phyloP scores from a whole-genome alignment of 1,140 invertebrate genomes.

The Heliconius himera region DNA sequence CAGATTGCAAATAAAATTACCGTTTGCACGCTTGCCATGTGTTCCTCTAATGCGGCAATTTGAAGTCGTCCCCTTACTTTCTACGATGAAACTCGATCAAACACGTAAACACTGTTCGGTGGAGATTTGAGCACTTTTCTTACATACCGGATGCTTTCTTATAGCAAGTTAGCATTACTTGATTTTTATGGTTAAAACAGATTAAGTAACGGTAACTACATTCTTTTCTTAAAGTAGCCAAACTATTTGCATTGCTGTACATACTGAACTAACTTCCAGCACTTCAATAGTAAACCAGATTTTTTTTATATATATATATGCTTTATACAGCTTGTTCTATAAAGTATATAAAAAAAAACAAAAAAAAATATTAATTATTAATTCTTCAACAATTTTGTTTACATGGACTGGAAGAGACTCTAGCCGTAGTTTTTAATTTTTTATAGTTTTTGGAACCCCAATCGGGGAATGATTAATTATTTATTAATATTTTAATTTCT shows the following conservation, averaged over 20 bases:
- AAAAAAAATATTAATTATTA: too few relatives aligned
- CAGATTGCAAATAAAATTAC: conserved; percentile 42
- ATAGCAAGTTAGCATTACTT: conserved; percentile 18
- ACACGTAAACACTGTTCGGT: conserved; percentile 11
- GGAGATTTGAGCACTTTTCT: conserved; percentile 28
- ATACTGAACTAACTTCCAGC: neutral
- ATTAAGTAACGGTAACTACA: conserved; percentile 23
- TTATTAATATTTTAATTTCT: too few relatives aligned
- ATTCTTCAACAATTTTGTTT: too few relatives aligned
- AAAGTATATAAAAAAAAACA: too few relatives aligned
- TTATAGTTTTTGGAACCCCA: too few relatives aligned
- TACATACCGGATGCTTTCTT: conserved; percentile 27
- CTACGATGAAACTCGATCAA: conserved; percentile 26
- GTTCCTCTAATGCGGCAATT: conserved; percentile 32
- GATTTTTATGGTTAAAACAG: conserved; percentile 20
- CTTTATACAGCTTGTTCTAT: neutral
- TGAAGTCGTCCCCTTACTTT: conserved; percentile 30
- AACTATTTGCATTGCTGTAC: conserved; percentile 17
- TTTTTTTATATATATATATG: neutral
- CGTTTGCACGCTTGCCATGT: conserved; percentile 35
- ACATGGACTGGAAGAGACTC: too few relatives aligned
- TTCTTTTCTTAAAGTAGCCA: neutral
- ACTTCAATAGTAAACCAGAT: neutral
- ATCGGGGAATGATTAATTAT: too few relatives aligned
- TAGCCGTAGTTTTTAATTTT: too few relatives aligned